Evolutionary conservation across 2,797 vertebrate genomes (phyloP).

Genomic region (Periophthalmus magnuspinnatus): DNA sequence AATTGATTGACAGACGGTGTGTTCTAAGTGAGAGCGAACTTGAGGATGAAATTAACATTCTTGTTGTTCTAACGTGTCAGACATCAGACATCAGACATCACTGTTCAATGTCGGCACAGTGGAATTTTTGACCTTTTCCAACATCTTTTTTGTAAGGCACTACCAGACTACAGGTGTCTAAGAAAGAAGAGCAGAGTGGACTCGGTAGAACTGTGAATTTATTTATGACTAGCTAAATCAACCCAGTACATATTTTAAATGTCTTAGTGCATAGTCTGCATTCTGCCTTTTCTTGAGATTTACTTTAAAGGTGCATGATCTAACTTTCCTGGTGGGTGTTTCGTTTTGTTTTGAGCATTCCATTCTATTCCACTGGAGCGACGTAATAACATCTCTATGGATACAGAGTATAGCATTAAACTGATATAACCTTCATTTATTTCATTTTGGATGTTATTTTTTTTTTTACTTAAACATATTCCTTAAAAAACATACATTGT

Average conservation of each 20-base stretch:
- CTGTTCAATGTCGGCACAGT: constrained; percentile 21
- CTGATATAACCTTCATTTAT: no score
- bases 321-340: no score
- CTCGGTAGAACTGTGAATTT: background rate
- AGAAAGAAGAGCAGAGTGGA: background rate
- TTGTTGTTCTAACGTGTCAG: constrained; percentile 4
- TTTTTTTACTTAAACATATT: no score
- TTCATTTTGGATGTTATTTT: no score
- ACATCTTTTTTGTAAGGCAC: constrained; percentile 14
- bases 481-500: no score
- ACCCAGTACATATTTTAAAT: background rate
- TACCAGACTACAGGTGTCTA: constrained; percentile 11
- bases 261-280: background rate
- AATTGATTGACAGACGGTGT: constrained; percentile 1
- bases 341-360: no score
- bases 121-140: constrained; percentile 35
- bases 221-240: background rate
- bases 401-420: no score
- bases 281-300: background rate
- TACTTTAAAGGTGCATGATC: background rate
- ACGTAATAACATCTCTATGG: no score
- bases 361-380: no score
- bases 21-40: background rate
- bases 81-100: constrained; percentile 24
- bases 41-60: constrained; percentile 11